These are phyloP conservation scores for Carollia perspicillata DNA, from an alignment of 2,113 vertebrate species.

Conservation along the genomic window DNA sequence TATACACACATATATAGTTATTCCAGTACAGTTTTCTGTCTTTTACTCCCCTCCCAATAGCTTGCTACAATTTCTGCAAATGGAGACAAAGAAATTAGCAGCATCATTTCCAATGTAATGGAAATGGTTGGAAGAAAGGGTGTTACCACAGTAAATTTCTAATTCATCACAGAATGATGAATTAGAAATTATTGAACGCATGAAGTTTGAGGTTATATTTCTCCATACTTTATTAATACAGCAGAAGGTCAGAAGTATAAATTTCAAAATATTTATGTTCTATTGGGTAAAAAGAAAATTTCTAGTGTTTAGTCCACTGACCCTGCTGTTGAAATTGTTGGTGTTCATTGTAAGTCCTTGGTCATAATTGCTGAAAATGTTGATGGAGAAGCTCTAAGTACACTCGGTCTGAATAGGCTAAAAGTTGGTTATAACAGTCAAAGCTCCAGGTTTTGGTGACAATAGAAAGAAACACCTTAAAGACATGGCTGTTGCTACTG, in stretches of 20 bases:
- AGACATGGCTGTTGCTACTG: not conserved
- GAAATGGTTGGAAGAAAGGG: not conserved
- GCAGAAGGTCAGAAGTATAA: too few species aligned
- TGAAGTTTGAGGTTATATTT: too few species aligned
- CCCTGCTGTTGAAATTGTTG: not conserved
- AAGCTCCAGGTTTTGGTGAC: not conserved
- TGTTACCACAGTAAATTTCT: not conserved
- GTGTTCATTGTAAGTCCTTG: not conserved
- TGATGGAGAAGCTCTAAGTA: too few species aligned
- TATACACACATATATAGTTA: too few species aligned
- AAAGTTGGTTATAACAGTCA: not conserved
- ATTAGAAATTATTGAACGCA: too few species aligned
- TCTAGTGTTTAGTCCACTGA: not conserved
- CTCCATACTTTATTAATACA: too few species aligned
- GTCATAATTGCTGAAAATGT: too few species aligned
- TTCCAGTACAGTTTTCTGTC: too few species aligned
- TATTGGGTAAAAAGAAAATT: not conserved
- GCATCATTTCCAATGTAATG: not conserved
- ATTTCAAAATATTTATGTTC: not conserved
- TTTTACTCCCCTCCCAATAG: too few species aligned
- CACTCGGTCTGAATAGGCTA: too few species aligned
- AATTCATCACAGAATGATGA: not conserved
- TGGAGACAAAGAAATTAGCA: not conserved
- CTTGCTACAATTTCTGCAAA: not conserved
- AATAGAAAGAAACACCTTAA: not conserved